Base-by-base conservation (phyloP, 2,888 invertebrate genomes). In the Thymelicus acteon region DNA sequence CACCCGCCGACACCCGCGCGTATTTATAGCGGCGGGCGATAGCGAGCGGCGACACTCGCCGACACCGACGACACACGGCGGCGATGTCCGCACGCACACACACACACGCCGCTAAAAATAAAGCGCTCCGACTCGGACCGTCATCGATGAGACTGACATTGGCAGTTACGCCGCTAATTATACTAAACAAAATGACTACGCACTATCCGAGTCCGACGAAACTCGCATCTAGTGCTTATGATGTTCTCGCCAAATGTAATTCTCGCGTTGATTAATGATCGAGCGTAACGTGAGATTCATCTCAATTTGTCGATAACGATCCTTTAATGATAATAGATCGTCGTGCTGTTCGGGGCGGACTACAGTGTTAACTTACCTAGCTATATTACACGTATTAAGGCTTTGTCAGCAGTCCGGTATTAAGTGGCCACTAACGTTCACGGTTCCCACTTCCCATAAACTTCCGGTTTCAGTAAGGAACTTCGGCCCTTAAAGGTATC, bases 141-240 rank as follows among this genome's bases (percentile, higher is more conserved):
- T 69, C 69, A 69, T 69, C 68, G 68, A 63, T 69, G 68, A 60
- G 62, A 63, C 72, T 74, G 73, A 72, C 75, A 71, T 72, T 72
- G 75, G 72, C 75, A 71, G 57, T 66, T 71, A 72, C 72, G 64
- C 67, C 47, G 52, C 67, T 58, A 64, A 70, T 70, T 70, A 64
- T 70, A 70, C 58, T 64, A 64, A 64, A 64, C 69, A 49, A 63
- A 69, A 70, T 70, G 60, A 70, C 69, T 58, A 49, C 48, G 57
- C 69, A 31, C 31, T 58, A 48, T 37, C 49, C 24, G 61, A 62
- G 39, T 37, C 49, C 24, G 61, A 62, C 49, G 64, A 49, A 48
- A 63, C 64, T 64, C 37, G 40, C 15, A 49, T 54, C 37, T 19
- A 19, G 24, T 40, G 54, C 24, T 44, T 13, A 40, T 44, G 54